A percentile compares a stretch with the other conserved stretches of the same genome.
phyloP scores from a whole-genome alignment of 2,888 invertebrate species.

The Erynnis tages region DNA sequence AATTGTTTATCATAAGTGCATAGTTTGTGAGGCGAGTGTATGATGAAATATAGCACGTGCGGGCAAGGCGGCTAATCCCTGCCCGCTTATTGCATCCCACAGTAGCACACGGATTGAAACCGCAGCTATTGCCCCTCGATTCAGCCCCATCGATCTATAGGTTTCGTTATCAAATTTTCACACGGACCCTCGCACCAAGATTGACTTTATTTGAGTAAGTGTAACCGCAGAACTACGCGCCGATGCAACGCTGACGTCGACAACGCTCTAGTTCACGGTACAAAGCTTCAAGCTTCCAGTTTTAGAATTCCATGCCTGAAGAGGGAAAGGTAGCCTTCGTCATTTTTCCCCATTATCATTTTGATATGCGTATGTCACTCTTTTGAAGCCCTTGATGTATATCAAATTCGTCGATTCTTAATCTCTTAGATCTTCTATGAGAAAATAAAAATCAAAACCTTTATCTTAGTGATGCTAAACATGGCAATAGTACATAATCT shows the following conservation, averaged over 20 bases:
- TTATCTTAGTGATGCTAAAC: too few relatives aligned
- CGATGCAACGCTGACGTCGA: conserved; percentile 33
- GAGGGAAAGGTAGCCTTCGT: too few relatives aligned
- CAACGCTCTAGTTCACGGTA: conserved; percentile 48
- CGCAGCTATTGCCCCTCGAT: conserved; percentile 69
- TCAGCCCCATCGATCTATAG: conserved; percentile 75
- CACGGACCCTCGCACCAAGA: conserved; percentile 73
- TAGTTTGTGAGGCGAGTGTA: too few relatives aligned
- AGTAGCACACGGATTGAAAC: conserved; percentile 75
- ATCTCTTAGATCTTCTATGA: too few relatives aligned
- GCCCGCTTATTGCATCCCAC: conserved; percentile 74
- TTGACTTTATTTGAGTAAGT: conserved; percentile 80
- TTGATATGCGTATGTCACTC: too few relatives aligned
- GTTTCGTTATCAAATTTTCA: conserved; percentile 80
- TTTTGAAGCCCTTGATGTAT: too few relatives aligned
- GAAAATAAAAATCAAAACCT: too few relatives aligned
- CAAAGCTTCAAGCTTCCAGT: conserved; percentile 50
- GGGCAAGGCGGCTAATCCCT: conserved; percentile 58
- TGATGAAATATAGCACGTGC: conserved; percentile 27
- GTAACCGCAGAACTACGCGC: conserved; percentile 70
- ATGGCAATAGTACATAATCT: too few relatives aligned
- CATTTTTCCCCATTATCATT: too few relatives aligned
- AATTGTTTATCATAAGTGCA: too few relatives aligned
- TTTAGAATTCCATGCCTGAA: conserved; percentile 31
- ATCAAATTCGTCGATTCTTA: too few relatives aligned